Conservation (phyloP, 2,113 vertebrate species). For the Corythoichthys intestinalis region DNA sequence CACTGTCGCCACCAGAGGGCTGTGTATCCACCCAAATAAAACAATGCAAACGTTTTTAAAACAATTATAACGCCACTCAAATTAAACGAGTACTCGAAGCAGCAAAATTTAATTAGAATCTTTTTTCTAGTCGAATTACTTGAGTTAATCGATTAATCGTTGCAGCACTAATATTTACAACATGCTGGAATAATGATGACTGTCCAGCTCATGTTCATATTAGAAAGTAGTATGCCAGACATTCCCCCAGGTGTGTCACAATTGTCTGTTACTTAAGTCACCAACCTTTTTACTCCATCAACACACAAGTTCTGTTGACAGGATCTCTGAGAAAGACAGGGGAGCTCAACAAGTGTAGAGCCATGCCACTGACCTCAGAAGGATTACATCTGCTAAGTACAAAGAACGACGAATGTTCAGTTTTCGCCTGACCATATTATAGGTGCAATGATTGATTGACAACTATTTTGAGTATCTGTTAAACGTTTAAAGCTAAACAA, state of each 20-base stretch:
- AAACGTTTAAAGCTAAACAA: too few relatives aligned
- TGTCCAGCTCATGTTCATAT: not conserved
- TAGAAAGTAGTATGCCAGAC: conserved; percentile 17
- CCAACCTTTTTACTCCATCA: not conserved
- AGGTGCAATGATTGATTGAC: not conserved
- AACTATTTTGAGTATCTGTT: too few relatives aligned
- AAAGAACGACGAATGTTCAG: not conserved
- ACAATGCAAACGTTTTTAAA: too few relatives aligned
- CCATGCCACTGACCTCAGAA: not conserved
- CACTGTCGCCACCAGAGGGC: too few relatives aligned
- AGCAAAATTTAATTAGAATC: too few relatives aligned
- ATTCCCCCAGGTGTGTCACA: conserved; percentile 24
- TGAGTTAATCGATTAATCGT: too few relatives aligned
- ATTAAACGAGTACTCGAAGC: too few relatives aligned
- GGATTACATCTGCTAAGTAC: not conserved
- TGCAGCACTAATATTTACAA: not conserved
- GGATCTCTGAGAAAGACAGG: not conserved
- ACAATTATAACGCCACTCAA: too few relatives aligned
- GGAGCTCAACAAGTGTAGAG: not conserved
- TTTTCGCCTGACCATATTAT: not conserved
- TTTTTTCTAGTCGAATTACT: too few relatives aligned
- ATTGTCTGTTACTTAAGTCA: conserved; percentile 16
- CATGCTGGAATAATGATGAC: not conserved
- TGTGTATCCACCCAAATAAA: too few relatives aligned
- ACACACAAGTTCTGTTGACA: conserved; percentile 1